Base-by-base conservation (phyloP, 2,888 invertebrate genomes). In the Campoplex capitator region DNA sequence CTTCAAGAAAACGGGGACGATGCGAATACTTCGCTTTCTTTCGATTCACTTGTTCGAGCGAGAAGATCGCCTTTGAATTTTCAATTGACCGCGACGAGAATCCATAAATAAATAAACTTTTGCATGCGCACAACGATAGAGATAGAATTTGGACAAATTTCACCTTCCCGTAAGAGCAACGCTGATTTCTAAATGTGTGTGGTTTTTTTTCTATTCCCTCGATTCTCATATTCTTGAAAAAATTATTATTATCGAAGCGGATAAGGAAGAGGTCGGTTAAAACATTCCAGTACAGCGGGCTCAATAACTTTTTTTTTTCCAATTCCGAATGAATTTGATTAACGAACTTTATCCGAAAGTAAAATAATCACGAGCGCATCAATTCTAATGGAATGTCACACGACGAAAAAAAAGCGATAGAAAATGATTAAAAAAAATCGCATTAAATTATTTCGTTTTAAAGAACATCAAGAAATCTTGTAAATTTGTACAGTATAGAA, bases 61-160 rank as follows among this genome's bases (percentile, higher is more conserved):
- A 42, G 51, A 71, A 71, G 56, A 75, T 82, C 82, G 68, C 68
- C 51, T 68, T 82, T 75, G 82, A 83, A 83, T 83, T 77, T 77
- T 71, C 83, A 77, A 83, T 58, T 70, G 68, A 54, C 58, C 82
- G 74, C 54, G 68, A 75, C 45, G 48, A 65, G 71, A 73, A 73
- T 78, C 68, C 56, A 78, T 62, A 65, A 74, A 74, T 68, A 68
- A 83, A 83, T 79, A 28, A 48, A 74, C 48, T 62, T 51, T 77
- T 65, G 32, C 13, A 38, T 48, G 32, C 32, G n/a, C 23, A 6
- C 65, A n/a, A 1, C 18, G 48, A 48, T 51, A 3, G 9, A 16
- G 32, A 16, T 38, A 48, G 4, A 23, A 6, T 23, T 48, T 13
- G 6, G 45, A 48, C 7, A 28, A 58, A 28, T 48, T 48, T 74